Percentiles rank a stretch among this genome's conserved stretches.
Evolutionary conservation across 2,888 invertebrate species (phyloP).

Genomic region (Pyrrhosoma nymphula): DNA sequence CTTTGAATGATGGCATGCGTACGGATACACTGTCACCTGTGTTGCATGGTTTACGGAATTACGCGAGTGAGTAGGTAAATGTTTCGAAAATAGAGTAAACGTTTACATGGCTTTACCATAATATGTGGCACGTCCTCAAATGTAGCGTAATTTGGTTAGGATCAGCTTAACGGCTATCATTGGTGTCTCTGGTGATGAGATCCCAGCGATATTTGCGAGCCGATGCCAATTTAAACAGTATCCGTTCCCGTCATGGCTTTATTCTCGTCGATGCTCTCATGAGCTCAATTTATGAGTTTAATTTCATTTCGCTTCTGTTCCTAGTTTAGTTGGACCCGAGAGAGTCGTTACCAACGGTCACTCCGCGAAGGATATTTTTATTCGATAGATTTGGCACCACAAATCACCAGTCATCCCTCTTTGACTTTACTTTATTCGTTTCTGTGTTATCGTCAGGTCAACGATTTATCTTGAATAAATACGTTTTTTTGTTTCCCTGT

Average conservation of each 20-base stretch:
- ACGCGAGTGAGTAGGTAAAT: background rate
- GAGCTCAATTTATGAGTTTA: conserved; percentile 20
- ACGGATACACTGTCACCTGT: no score
- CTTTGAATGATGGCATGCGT: no score
- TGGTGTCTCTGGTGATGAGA: background rate
- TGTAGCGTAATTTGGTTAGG: background rate
- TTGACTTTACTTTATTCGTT: background rate
- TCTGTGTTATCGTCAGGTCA: background rate
- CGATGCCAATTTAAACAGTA: background rate
- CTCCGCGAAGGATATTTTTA: background rate
- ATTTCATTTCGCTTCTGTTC: background rate
- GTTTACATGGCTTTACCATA: background rate
- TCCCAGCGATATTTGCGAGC: background rate
- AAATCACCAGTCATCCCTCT: background rate
- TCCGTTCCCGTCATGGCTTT: background rate
- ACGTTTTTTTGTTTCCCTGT: background rate
- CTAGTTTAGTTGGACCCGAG: background rate
- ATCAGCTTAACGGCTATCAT: background rate
- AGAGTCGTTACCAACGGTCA: background rate
- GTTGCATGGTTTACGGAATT: background rate
- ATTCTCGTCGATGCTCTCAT: background rate
- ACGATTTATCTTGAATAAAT: background rate
- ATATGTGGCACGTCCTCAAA: background rate
- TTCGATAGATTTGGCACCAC: background rate
- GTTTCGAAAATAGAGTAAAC: background rate